Evolutionary conservation across 2,888 invertebrate genomes (phyloP).

Genomic region (Carcina quercana): DNA sequence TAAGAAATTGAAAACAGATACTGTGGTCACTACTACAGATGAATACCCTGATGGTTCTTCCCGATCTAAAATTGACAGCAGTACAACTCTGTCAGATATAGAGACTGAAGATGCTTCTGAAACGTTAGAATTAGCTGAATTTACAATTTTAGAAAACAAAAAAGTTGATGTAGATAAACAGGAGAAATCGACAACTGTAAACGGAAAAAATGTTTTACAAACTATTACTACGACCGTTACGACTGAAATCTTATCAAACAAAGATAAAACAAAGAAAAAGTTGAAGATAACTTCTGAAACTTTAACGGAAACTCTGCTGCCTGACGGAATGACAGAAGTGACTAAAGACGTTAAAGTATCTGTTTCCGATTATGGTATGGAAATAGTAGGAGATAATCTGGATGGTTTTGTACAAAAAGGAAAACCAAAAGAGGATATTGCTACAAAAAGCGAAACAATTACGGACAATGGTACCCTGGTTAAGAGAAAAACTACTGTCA

Average conservation of each 20-base stretch:
- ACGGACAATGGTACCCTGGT: slow-evolving; percentile 8
- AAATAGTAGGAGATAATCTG: slow-evolving; percentile 21
- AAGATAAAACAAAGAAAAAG: slow-evolving; percentile 48
- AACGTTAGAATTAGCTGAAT: slow-evolving; percentile 41
- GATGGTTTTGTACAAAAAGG: slow-evolving; percentile 20
- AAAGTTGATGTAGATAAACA: slow-evolving; percentile 40
- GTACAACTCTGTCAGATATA: slow-evolving; percentile 49
- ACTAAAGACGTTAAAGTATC: slow-evolving; percentile 57
- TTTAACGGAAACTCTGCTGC: slow-evolving; percentile 47
- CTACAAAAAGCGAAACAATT: slow-evolving; percentile 13
- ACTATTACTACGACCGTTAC: slow-evolving; percentile 50
- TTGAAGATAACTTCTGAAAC: slow-evolving; percentile 54
- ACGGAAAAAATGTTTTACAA: slow-evolving; percentile 50
- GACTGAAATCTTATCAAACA: slow-evolving; percentile 44
- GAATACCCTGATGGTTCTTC: slow-evolving; percentile 63
- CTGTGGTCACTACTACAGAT: slow-evolving; percentile 52
- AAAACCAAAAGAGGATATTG: slow-evolving; percentile 17
- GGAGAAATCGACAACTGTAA: slow-evolving; percentile 38
- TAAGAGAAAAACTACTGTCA: slow-evolving; percentile 45
- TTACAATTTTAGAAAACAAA: slow-evolving; percentile 41
- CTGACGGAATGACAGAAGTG: slow-evolving; percentile 54
- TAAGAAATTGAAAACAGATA: slow-evolving; percentile 53
- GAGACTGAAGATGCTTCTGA: slow-evolving; percentile 30
- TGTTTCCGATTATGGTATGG: slow-evolving; percentile 41
- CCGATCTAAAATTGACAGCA: slow-evolving; percentile 52